Evolutionary conservation across 2,888 invertebrate species (phyloP), one percentile per base, ranked within the genome.

Genomic region (Schizotus pectinicornis): DNA sequence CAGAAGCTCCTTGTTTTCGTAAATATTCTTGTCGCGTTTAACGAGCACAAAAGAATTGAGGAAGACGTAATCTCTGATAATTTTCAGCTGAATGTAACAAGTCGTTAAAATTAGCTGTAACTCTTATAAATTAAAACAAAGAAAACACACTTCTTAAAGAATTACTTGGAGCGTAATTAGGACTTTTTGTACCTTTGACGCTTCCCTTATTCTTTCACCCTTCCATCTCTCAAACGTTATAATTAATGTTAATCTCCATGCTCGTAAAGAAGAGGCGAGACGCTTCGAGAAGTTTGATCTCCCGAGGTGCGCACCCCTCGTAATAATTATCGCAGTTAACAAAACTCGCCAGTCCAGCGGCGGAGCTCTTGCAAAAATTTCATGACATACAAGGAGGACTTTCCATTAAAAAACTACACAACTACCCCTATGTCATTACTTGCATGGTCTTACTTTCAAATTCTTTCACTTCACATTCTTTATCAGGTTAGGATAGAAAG

Each of bases 11-110:
- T 12, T 41, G 39, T 39, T 54, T 47, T 34, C 9, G 47, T 47
- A 34, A 30, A 39, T 37, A 49, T 12, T 45, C 45, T 45, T 45
- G 45, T 45, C 32, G 45, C 34, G 34, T 45, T 45, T 45, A 33
- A 43, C 7, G 37, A 35, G 34, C 36, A 56, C 45, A 56, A 45
- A 52, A 49, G 39, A 49, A 49, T 49, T 34, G 30, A 22, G 22
- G 35, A n/a, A 30, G 39, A 42, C 56, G 56, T 69, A 68, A 70
- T 67, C 67, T 64, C 58, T 63, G 64, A 58, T 67, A 67, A 68
- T 69, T 68, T 65, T 59, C 55, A 61, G 56, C 59, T 38, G 61
- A 61, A 59, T 47, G 52, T 48, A 61, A 63, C 61, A 56, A 65
- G 63, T 63, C 61, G 64, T 67, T 65, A 60, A 62, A 67, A 65